phyloP scores from a whole-genome alignment of 30 jellyfish, hydroid and myxozoan species.

The Chrysaora quinquecirrha region DNA sequence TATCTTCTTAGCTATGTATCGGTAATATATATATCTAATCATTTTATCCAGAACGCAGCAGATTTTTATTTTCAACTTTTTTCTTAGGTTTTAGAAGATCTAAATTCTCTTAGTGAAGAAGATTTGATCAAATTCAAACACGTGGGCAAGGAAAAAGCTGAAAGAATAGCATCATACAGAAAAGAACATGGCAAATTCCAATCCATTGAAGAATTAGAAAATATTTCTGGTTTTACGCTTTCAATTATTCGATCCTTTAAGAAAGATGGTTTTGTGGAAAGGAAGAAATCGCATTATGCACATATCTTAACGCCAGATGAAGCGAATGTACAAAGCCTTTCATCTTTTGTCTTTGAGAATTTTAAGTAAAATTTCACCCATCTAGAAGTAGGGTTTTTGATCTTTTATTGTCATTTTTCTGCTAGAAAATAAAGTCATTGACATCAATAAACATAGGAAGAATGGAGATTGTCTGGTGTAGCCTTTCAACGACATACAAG shows the following conservation, averaged over 20 bases:
- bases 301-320: not conserved
- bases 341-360: not conserved
- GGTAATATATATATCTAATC: too few relatives aligned
- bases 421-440: slow-evolving; percentile 23
- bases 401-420: not conserved
- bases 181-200: slow-evolving; percentile 7
- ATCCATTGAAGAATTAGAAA: slow-evolving; percentile 24
- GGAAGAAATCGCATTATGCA: not conserved
- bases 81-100: slow-evolving; percentile 13
- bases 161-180: slow-evolving; percentile 37
- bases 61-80: too few relatives aligned
- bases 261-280: slow-evolving; percentile 24
- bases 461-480: slow-evolving; percentile 45
- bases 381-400: too few relatives aligned
- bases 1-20: too few relatives aligned
- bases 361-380: too few relatives aligned
- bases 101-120: slow-evolving; percentile 20
- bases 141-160: slow-evolving; percentile 47
- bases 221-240: slow-evolving; percentile 46
- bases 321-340: slow-evolving; percentile 22
- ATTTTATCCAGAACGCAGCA: too few relatives aligned
- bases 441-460: slow-evolving; percentile 50
- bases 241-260: slow-evolving; percentile 8
- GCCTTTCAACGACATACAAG: slow-evolving; percentile 12
- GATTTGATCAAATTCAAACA: slow-evolving; percentile 24